Evolutionary conservation across 2,888 invertebrate species (phyloP).

Genomic region (Ashinkailepas kermadecensis): DNA sequence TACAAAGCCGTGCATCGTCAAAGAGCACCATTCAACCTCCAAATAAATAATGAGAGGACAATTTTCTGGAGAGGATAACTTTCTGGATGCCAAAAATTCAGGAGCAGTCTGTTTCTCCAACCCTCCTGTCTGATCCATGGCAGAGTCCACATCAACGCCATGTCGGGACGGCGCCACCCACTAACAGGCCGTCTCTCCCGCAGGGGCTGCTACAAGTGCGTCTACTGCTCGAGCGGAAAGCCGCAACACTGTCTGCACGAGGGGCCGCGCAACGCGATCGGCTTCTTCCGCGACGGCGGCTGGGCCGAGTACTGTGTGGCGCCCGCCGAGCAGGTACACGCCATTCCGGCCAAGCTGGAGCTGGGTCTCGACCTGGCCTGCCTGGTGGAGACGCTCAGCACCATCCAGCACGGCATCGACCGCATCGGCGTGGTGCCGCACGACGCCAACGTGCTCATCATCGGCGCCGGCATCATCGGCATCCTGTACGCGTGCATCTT

Average conservation of each 20-base stretch:
- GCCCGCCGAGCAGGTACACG: constrained; percentile 55
- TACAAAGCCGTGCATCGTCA: too few relatives aligned
- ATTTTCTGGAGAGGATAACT: too few relatives aligned
- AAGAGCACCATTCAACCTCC: too few relatives aligned
- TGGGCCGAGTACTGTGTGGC: constrained; percentile 59
- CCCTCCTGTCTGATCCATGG: too few relatives aligned
- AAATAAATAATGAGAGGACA: too few relatives aligned
- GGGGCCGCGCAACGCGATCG: constrained; percentile 56
- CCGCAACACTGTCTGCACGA: constrained; percentile 57
- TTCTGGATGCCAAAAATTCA: too few relatives aligned
- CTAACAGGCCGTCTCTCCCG: constrained; percentile 23
- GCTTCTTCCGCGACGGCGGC: constrained; percentile 58
- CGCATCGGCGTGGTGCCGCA: constrained; percentile 53
- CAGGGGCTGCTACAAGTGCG: constrained; percentile 56
- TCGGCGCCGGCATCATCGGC: constrained; percentile 66
- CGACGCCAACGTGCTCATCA: constrained; percentile 55
- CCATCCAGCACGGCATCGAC: constrained; percentile 61
- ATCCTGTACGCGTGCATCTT: constrained; percentile 58
- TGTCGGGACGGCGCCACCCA: too few relatives aligned
- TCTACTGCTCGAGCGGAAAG: constrained; percentile 53
- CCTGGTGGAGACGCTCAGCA: constrained; percentile 62
- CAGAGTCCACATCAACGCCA: too few relatives aligned
- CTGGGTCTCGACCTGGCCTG: constrained; percentile 48
- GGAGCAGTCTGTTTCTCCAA: too few relatives aligned
- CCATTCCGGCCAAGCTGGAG: constrained; percentile 51